A percentile compares a stretch with the other conserved stretches of the same genome.
These are phyloP conservation scores for Aldrovandia affinis DNA, from an alignment of 2,797 vertebrate genomes.

Conservation along the genomic window DNA sequence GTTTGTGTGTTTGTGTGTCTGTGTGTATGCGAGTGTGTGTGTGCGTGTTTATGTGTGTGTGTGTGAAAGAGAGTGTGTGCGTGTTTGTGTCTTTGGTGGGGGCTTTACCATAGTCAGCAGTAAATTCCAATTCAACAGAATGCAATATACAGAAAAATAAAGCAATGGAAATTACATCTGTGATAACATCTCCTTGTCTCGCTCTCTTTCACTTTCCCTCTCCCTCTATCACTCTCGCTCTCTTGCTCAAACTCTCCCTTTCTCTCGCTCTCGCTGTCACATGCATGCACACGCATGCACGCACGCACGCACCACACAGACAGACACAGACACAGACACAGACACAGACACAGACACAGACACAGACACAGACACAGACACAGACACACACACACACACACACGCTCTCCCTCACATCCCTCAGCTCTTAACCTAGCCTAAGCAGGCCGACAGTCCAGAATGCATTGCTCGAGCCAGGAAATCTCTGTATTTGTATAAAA, in stretches of 20 bases:
- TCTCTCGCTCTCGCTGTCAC: background rate
- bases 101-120: constrained; percentile 1
- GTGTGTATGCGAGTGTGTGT: background rate
- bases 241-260: background rate
- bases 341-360: constrained; percentile 15
- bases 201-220: background rate
- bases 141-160: background rate
- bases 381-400: constrained; percentile 13
- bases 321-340: constrained; percentile 12
- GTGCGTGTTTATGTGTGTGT: background rate
- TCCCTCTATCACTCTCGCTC: too few relatives aligned
- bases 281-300: constrained; percentile 5
- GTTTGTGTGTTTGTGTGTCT: too few relatives aligned
- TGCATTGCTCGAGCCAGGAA: background rate
- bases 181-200: background rate
- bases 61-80: too few relatives aligned
- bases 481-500: constrained; percentile 19
- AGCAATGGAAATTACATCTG: background rate
- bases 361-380: constrained; percentile 15
- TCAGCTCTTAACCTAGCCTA: background rate
- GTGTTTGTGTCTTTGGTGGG: background rate
- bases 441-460: background rate
- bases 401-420: background rate
- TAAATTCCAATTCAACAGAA: constrained; percentile 9
- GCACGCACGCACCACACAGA: background rate